Percentiles rank a stretch among this genome's conserved stretches.
Conservation (phyloP, 92 coral and sea anemone species). For the Virgularia gustaviana region DNA sequence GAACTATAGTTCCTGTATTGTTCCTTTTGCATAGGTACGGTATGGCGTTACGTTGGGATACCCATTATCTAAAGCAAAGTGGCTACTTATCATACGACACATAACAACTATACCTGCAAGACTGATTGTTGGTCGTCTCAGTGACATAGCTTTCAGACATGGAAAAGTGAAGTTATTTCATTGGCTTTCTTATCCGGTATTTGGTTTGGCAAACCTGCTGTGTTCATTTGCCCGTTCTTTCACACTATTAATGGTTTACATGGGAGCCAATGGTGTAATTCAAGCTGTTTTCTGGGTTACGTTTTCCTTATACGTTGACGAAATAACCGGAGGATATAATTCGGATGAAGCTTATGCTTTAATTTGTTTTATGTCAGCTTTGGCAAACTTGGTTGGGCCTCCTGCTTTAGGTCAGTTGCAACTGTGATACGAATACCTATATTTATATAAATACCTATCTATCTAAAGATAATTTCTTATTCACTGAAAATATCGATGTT, state of each 20-base stretch:
- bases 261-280: constrained; percentile 15
- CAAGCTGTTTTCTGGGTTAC: constrained; percentile 14
- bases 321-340: not conserved
- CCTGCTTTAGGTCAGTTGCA: constrained; percentile 12
- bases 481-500: too few relatives aligned
- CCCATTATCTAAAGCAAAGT: constrained; percentile 17
- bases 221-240: constrained; percentile 13
- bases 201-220: not conserved
- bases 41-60: constrained; percentile 19
- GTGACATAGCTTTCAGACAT: constrained; percentile 6
- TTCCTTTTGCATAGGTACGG: constrained; percentile 11
- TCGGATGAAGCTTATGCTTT: constrained; percentile 7
- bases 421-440: too few relatives aligned
- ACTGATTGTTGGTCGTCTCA: not conserved
- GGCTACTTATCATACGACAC: not conserved
- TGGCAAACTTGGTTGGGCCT: constrained; percentile 12
- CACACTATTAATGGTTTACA: constrained; percentile 10
- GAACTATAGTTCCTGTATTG: too few relatives aligned
- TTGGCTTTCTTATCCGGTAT: not conserved
- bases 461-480: too few relatives aligned
- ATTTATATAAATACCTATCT: too few relatives aligned
- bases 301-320: not conserved
- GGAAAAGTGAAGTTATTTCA: not conserved
- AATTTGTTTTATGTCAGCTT: not conserved
- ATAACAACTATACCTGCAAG: not conserved